Conservation (phyloP, 2,888 invertebrate genomes). For the Cybosia mesomella region DNA sequence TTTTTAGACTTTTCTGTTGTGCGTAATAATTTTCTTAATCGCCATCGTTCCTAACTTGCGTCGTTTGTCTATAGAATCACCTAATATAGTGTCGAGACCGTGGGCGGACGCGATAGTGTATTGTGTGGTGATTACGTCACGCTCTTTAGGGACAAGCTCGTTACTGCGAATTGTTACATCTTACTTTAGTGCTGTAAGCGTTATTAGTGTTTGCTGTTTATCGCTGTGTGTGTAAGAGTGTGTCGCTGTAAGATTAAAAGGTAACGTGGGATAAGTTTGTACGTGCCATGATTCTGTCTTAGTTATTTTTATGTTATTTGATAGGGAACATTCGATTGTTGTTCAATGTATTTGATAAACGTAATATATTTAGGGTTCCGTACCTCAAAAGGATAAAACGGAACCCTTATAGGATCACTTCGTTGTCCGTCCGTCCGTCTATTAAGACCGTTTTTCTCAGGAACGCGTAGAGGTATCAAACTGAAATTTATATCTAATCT, state of each 20-base stretch:
- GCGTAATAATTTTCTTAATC: constrained; percentile 6
- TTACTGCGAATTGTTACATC: constrained; percentile 58
- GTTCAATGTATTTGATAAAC: too few relatives aligned
- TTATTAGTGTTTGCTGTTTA: constrained; percentile 56
- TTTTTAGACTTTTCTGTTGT: background rate
- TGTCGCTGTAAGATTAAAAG: constrained; percentile 21
- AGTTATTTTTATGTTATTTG: constrained; percentile 5
- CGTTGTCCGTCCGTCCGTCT: too few relatives aligned
- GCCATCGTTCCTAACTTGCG: constrained; percentile 37
- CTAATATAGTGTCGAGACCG: constrained; percentile 53
- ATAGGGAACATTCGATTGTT: background rate
- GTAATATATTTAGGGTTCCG: too few relatives aligned
- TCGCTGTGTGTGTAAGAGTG: constrained; percentile 38
- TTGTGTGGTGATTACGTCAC: constrained; percentile 55
- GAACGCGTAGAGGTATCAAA: too few relatives aligned
- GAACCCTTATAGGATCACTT: too few relatives aligned
- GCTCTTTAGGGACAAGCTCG: constrained; percentile 52
- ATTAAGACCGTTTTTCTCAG: too few relatives aligned
- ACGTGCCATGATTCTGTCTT: background rate
- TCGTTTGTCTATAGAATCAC: constrained; percentile 52
- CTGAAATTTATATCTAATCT: too few relatives aligned
- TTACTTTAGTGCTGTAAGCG: constrained; percentile 53
- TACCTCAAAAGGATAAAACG: too few relatives aligned
- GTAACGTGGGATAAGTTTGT: constrained; percentile 20
- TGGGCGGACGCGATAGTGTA: constrained; percentile 52